Evolutionary conservation across 1,140 invertebrate species (phyloP).

Genomic region (Apis florea): DNA sequence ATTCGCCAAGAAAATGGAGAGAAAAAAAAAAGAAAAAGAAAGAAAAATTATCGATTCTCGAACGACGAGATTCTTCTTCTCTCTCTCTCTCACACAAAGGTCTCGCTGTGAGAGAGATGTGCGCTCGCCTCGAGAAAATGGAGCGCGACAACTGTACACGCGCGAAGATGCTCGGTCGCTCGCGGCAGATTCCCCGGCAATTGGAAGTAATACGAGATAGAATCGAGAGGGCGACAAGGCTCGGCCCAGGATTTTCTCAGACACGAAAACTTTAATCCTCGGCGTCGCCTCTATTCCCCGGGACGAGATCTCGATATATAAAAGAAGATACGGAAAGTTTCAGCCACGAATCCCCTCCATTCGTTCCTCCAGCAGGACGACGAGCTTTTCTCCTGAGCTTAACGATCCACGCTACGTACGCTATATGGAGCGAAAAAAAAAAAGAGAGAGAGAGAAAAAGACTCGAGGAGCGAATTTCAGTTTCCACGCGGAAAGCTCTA

Average conservation of each 20-base stretch:
- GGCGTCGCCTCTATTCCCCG: neutral
- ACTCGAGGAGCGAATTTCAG: neutral
- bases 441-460: too few species aligned
- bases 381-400: neutral
- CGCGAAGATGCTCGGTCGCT: neutral
- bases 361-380: neutral
- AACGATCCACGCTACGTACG: constrained; percentile 15
- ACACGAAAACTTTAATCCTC: constrained; percentile 40
- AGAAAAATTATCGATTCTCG: too few species aligned
- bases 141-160: neutral
- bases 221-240: constrained; percentile 6
- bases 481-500: neutral
- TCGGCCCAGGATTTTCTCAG: constrained; percentile 29
- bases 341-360: constrained; percentile 23
- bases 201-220: constrained; percentile 22
- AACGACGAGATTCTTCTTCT: neutral
- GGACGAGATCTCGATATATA: constrained; percentile 24
- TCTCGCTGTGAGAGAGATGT: too few species aligned
- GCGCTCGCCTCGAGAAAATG: neutral
- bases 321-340: constrained; percentile 31
- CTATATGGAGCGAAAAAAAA: too few species aligned
- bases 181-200: neutral
- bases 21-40: too few species aligned
- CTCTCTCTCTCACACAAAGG: neutral
- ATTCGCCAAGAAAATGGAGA: neutral